Base-by-base conservation (phyloP, 1,140 invertebrate species). In the Trichonephila clavata region DNA sequence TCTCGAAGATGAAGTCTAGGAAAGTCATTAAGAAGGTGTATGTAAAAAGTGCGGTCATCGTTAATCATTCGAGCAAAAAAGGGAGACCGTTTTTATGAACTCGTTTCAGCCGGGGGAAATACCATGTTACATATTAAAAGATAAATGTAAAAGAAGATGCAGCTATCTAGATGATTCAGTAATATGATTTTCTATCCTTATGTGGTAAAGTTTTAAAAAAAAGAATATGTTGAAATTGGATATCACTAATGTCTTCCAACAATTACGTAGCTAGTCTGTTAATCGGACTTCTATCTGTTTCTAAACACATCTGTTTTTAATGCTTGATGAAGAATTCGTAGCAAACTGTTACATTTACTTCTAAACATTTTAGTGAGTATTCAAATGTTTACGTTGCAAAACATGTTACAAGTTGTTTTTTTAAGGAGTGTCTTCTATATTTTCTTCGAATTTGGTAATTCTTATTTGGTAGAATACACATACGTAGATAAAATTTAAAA, bases 21-120 rank as follows among this genome's bases (percentile, higher is more conserved):
- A 77, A 77, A 77, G 71, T 77, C 71, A 77, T 77, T 77, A 77
- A 77, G 32, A 32, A 77, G 14, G 71, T 77, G 71, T 77, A 39
- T 14, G 71, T 18, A 77, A 77, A 77, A 77, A 77, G 71, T 14
- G 16, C 71, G 27, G 27, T 32, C 71, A 32, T 77, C 71, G 32
- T 77, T 77, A 77, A 77, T 77, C 71, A 77, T 77, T 32, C 27
- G 18, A 32, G 27, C 32, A 16, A 32, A 77, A 77, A 77, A 71
- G 32, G 18, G 21, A 7, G 7, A 32, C 71, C 7, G 27, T 77
- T 77, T 77, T 77, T 77, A 77, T 77, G 71, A 77, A 77, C 3
- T 77, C 27, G 14, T 39, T 32, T 14, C 71, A 4, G 71, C 71
- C 71, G 24, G 1, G 71, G 71, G 71, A 32, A 77, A 77, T 77